phyloP scores from a whole-genome alignment of 1,140 invertebrate species.

The Hylyphantes graminicola region DNA sequence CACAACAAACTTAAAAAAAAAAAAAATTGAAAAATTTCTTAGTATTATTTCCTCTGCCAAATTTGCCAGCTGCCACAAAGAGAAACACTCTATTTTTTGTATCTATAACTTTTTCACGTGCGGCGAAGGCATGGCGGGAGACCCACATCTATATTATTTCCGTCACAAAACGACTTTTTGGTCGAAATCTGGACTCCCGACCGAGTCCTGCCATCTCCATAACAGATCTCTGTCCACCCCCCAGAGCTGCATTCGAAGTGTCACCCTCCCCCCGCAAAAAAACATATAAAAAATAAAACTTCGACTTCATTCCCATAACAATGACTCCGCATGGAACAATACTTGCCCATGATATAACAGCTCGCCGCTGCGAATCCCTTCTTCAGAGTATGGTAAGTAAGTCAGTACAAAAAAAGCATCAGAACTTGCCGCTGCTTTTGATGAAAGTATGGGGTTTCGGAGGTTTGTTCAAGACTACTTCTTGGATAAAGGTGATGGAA shows the following conservation, averaged over 20 bases:
- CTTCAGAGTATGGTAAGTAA: neutral
- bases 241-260: neutral
- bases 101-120: slow-evolving; percentile 14
- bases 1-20: slow-evolving; percentile 23
- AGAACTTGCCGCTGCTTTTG: no score
- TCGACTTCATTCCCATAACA: slow-evolving; percentile 36
- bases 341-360: slow-evolving; percentile 47
- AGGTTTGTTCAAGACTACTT: no score
- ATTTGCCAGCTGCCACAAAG: slow-evolving; percentile 54
- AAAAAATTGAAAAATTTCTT: neutral
- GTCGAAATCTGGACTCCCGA: slow-evolving; percentile 55
- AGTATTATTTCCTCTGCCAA: slow-evolving; percentile 21
- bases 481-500: no score
- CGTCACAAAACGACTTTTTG: slow-evolving; percentile 59
- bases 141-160: slow-evolving; percentile 55
- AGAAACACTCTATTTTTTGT: slow-evolving; percentile 37
- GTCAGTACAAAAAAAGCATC: no score
- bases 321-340: slow-evolving; percentile 44
- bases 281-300: neutral
- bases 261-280: neutral
- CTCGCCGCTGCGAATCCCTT: slow-evolving; percentile 20
- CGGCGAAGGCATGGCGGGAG: slow-evolving; percentile 23
- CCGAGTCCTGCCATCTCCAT: slow-evolving; percentile 44
- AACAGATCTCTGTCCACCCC: slow-evolving; percentile 46
- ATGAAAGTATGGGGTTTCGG: no score